These are phyloP conservation scores for Watsonalla cultraria DNA, from an alignment of 2,888 invertebrate species.

Conservation along the genomic window DNA sequence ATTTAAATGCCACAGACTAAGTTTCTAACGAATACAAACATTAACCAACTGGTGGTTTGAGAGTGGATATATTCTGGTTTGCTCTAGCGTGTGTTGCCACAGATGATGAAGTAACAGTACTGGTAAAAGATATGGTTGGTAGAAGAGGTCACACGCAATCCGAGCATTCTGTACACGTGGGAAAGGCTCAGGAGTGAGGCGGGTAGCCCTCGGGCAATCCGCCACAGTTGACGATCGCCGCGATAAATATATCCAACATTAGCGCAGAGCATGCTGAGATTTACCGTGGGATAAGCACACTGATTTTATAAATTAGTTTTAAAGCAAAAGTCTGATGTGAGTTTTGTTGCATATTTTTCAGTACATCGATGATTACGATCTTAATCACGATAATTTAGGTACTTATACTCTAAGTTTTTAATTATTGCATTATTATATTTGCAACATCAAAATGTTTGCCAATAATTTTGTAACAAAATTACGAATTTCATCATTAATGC, in stretches of 20 bases:
- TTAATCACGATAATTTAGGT: no score
- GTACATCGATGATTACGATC: no score
- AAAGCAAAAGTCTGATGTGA: neutral
- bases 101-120: slow-evolving; percentile 39
- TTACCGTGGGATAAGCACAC: slow-evolving; percentile 20
- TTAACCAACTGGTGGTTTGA: slow-evolving; percentile 32
- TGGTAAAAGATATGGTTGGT: slow-evolving; percentile 51
- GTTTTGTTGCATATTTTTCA: neutral
- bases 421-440: no score
- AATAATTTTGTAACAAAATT: no score
- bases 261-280: slow-evolving; percentile 56
- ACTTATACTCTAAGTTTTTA: no score
- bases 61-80: slow-evolving; percentile 14
- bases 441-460: no score
- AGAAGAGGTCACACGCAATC: slow-evolving; percentile 74
- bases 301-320: neutral
- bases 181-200: slow-evolving; percentile 62
- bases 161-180: slow-evolving; percentile 76
- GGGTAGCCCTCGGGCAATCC: slow-evolving; percentile 63
- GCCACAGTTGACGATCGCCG: slow-evolving; percentile 72
- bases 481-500: no score
- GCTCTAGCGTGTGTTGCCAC: slow-evolving; percentile 23
- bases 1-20: slow-evolving; percentile 47
- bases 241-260: slow-evolving; percentile 74
- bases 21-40: slow-evolving; percentile 11